Base-by-base conservation (phyloP, 2,113 vertebrate species). In the Pseudopodoces humilis region DNA sequence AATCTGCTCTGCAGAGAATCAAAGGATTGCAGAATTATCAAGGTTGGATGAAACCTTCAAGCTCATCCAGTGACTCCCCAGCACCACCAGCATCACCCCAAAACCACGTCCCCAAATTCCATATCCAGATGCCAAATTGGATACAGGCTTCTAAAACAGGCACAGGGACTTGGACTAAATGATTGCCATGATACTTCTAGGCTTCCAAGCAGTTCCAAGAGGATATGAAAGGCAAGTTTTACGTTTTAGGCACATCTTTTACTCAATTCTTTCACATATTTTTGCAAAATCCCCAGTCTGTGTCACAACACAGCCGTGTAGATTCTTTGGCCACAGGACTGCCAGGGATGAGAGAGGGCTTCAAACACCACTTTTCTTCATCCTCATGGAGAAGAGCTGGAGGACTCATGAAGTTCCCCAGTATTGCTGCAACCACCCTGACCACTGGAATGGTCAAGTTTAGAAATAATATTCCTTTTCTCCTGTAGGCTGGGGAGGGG, bases 401-500 rank as follows among this genome's bases (percentile, higher is more conserved):
- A 63, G 33, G 13, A 1, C 24, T 65, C 67, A 2, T 77, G 55
- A 80, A 88, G n/a, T 12, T 80, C 25, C 24, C 11, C 71, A n/a
- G 49, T 16, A 39, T 21, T 67, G 47, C 14, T 89, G 56, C 44
- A 68, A 15, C 27, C 88, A n/a, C 56, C 22, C 28, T 50, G 59
- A 44, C 25, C 59, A 53, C 50, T 50, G 31, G 56, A 92, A 80
- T 65, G 9, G 9, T 50, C 30, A 31, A 0, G 9, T 69, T 76
- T 47, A 2, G 37, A 62, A 87, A 43, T 4, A 53, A 70, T 21
- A 2, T 60, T 15, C 12, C 35, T 62, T 74, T 77, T n/a, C 15
- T 33, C 22, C 39, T 37, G 3, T 25, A 19, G 3, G 1, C 3
- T 63, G 24, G 7, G 19, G 25, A 53, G 1, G 4, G 3, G 2